A percentile compares a stretch with the other conserved stretches of the same genome.
These are phyloP conservation scores for Drosophila kohkoa DNA, from an alignment of 1,140 invertebrate genomes.

Conservation along the genomic window DNA sequence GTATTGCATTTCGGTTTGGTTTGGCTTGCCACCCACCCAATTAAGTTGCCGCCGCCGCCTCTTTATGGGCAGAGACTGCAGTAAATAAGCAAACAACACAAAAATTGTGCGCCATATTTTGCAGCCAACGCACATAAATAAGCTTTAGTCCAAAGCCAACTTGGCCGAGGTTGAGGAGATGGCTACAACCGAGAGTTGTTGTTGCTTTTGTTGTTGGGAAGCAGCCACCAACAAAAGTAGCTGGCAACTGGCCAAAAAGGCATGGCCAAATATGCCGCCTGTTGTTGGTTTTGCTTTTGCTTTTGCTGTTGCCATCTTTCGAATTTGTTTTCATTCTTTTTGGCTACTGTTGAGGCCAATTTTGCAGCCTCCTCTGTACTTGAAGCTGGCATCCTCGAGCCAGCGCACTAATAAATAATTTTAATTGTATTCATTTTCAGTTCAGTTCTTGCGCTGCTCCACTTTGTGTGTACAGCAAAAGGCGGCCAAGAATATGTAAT, in stretches of 20 bases:
- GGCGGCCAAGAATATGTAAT: conserved; percentile 56
- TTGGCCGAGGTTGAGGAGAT: conserved; percentile 62
- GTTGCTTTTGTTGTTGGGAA: conserved; percentile 52
- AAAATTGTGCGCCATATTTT: conserved; percentile 75
- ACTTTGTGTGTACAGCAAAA: conserved; percentile 53
- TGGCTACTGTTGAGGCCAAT: conserved; percentile 63
- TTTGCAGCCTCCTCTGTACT: conserved; percentile 43
- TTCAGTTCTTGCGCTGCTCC: conserved; percentile 43
- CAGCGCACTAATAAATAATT: conserved; percentile 76
- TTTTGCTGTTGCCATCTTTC: conserved; percentile 34
- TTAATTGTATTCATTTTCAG: conserved; percentile 72
- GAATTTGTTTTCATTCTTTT: conserved; percentile 48
- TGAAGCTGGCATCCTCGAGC: conserved; percentile 42
- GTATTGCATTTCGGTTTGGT: conserved; percentile 26
- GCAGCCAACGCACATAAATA: conserved; percentile 80
- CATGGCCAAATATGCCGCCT: conserved; percentile 77
- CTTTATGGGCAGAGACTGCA: conserved; percentile 32
- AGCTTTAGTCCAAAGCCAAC: conserved; percentile 76
- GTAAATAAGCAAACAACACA: conserved; percentile 49
- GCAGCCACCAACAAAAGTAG: conserved; percentile 50
- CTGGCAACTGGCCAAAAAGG: conserved; percentile 78
- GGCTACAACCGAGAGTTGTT: conserved; percentile 48
- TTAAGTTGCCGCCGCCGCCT: conserved; percentile 42
- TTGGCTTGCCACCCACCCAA: conserved; percentile 41
- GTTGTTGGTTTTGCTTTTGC: conserved; percentile 26